phyloP scores from a whole-genome alignment of 2,797 vertebrate genomes.

The Coregonus sp. region DNA sequence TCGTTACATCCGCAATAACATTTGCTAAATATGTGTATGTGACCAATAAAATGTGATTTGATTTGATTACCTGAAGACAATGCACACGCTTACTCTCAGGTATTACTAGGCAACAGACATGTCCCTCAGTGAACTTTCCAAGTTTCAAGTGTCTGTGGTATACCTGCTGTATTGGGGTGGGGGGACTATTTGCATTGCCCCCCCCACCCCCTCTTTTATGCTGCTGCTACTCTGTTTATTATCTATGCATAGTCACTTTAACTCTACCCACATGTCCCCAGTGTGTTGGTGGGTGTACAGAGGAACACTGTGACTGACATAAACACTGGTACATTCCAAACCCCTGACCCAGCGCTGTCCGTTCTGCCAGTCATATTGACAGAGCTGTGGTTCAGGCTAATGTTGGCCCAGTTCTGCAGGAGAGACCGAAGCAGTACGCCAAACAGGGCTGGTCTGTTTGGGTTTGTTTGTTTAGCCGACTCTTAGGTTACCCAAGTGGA shows the following conservation, averaged over 20 bases:
- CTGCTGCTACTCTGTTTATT: too few relatives aligned
- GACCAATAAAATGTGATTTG: too few relatives aligned
- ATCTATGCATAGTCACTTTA: too few relatives aligned
- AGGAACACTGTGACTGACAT: too few relatives aligned
- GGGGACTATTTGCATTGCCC: too few relatives aligned
- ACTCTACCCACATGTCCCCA: too few relatives aligned
- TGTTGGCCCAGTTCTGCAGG: neutral
- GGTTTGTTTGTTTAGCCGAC: neutral
- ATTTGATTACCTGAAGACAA: neutral
- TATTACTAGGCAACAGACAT: neutral
- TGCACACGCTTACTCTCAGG: neutral
- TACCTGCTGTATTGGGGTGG: neutral
- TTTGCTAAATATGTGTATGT: too few relatives aligned
- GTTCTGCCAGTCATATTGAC: conserved; percentile 34
- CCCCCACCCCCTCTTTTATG: too few relatives aligned
- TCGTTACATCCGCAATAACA: too few relatives aligned
- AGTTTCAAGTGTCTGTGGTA: neutral
- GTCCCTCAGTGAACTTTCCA: neutral
- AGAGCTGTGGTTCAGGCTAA: neutral
- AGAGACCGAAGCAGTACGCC: neutral
- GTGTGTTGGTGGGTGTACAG: too few relatives aligned
- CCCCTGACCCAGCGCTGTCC: neutral
- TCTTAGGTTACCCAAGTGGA: neutral
- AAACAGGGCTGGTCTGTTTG: neutral
- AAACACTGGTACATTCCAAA: too few relatives aligned